Conservation (phyloP, 2,113 vertebrate species). For the Neodon shergylaensis region DNA sequence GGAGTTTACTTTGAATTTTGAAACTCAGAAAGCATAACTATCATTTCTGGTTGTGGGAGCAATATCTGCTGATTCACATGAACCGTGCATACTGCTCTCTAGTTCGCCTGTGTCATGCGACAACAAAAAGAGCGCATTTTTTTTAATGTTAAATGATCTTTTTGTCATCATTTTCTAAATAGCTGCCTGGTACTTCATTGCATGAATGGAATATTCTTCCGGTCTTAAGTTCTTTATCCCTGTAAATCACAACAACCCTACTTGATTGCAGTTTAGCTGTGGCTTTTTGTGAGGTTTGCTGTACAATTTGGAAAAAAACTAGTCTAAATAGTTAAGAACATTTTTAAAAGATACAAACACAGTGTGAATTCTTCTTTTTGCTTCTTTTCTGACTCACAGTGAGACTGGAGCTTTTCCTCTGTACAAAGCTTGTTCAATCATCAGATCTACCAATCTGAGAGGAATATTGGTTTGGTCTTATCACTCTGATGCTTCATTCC, state of each 20-base stretch:
- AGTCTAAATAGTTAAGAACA: not conserved
- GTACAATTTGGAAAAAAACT: not conserved
- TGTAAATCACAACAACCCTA: not conserved
- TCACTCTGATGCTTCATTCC: not conserved
- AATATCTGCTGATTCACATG: not conserved
- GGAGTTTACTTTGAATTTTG: not conserved
- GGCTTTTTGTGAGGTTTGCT: not conserved
- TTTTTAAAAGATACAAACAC: not conserved
- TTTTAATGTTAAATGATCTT: not conserved
- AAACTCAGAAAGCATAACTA: not conserved
- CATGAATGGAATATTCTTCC: constrained; percentile 7
- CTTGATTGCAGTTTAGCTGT: not conserved
- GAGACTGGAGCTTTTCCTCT: not conserved
- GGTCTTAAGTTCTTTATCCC: not conserved
- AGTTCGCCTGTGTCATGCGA: not conserved
- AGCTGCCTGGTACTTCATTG: not conserved
- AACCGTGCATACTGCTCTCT: not conserved
- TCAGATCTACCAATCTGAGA: not conserved
- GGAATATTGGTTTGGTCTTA: not conserved
- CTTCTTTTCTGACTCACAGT: constrained; percentile 24
- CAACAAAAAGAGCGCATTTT: not conserved
- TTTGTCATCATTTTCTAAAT: not conserved
- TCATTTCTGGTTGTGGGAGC: not conserved
- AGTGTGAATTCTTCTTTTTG: not conserved
- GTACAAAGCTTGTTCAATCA: not conserved